phyloP scores from a whole-genome alignment of 2,113 vertebrate species.

The Fulica atra region DNA sequence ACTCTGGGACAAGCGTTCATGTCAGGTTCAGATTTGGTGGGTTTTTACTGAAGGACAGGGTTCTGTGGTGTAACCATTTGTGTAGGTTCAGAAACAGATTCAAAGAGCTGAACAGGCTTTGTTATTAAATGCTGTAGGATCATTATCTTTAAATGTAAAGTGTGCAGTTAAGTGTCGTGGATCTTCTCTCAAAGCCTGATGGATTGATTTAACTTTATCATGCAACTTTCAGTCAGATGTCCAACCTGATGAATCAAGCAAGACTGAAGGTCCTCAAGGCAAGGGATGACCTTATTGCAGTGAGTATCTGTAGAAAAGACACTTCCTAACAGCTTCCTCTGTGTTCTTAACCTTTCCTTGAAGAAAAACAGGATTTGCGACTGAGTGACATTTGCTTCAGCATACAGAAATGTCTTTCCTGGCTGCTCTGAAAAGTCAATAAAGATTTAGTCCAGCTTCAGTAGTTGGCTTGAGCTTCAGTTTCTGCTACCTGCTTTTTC shows the following conservation, averaged over 20 bases:
- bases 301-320: constrained; percentile 73
- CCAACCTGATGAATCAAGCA: constrained; percentile 98
- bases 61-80: background rate
- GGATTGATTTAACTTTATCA: constrained; percentile 10
- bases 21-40: background rate
- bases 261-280: constrained; percentile 96
- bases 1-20: background rate
- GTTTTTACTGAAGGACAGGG: background rate
- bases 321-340: too few relatives aligned
- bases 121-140: background rate
- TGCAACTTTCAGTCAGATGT: constrained; percentile 89
- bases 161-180: background rate
- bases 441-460: background rate
- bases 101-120: background rate
- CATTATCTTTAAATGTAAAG: background rate
- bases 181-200: background rate
- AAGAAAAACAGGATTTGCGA: background rate
- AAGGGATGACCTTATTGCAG: constrained; percentile 94
- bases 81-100: background rate
- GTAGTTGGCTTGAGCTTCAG: background rate
- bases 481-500: background rate
- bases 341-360: background rate
- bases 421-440: background rate
- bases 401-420: background rate
- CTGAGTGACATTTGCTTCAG: background rate